phyloP scores from a whole-genome alignment of 2,113 vertebrate species.

The Malurus cyaneus region DNA sequence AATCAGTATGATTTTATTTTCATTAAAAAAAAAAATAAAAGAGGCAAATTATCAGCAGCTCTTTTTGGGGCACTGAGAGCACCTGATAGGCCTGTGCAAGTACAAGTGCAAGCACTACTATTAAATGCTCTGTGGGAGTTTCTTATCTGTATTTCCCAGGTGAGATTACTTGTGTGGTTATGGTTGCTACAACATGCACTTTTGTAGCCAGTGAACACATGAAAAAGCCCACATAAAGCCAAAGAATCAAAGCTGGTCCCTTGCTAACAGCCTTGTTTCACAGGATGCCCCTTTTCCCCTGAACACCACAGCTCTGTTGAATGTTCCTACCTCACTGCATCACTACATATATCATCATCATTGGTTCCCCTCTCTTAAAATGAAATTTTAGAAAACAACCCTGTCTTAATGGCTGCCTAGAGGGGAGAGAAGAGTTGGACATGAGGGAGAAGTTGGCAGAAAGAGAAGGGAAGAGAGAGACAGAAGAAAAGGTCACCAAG shows the following conservation, averaged over 20 bases:
- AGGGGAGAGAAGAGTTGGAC: background rate
- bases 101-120: background rate
- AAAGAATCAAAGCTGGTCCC: background rate
- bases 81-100: background rate
- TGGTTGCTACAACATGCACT: background rate
- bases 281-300: background rate
- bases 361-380: background rate
- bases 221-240: background rate
- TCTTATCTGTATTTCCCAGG: constrained; percentile 52
- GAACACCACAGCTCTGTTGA: accelerated
- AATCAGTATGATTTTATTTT: background rate
- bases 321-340: background rate
- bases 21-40: background rate
- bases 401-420: background rate
- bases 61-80: background rate
- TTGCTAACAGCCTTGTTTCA: background rate
- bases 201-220: background rate
- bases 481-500: background rate
- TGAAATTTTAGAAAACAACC: background rate
- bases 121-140: background rate
- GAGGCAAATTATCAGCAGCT: background rate
- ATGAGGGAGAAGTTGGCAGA: background rate
- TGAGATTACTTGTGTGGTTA: background rate
- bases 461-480: background rate
- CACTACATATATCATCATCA: background rate